phyloP scores from a whole-genome alignment of 2,888 invertebrate genomes.

The Cheilosia scutellata region DNA sequence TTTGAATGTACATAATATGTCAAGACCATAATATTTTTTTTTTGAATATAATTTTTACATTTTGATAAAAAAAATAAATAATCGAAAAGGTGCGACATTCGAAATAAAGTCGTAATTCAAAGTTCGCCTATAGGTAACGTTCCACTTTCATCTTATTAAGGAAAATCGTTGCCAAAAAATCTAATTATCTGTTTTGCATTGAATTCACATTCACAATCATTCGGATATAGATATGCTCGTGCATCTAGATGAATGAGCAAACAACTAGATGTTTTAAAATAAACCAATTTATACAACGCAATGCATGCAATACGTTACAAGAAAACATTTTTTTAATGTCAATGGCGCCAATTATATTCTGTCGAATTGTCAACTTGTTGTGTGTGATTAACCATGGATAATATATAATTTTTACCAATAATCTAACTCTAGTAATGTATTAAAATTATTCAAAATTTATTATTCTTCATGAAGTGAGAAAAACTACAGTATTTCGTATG shows the following conservation, averaged over 20 bases:
- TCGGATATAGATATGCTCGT: constrained; percentile 37
- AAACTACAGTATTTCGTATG: not conserved
- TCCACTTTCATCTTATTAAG: constrained; percentile 65
- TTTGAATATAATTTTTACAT: constrained; percentile 4
- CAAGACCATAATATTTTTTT: not conserved
- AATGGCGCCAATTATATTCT: constrained; percentile 71
- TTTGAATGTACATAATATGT: no score
- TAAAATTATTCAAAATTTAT: not conserved
- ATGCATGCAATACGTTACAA: constrained; percentile 24
- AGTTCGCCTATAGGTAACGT: constrained; percentile 50
- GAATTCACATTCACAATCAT: constrained; percentile 52
- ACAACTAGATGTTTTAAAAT: constrained; percentile 64
- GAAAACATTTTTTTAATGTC: constrained; percentile 57
- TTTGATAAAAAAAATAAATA: not conserved
- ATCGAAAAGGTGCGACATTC: not conserved
- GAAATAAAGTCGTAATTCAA: constrained; percentile 35
- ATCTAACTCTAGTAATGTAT: not conserved
- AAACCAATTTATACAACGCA: constrained; percentile 57
- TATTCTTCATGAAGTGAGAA: constrained; percentile 2
- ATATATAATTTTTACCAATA: constrained; percentile 1
- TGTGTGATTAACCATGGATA: constrained; percentile 16
- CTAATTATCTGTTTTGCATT: constrained; percentile 59
- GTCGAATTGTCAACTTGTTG: constrained; percentile 30
- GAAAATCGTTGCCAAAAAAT: constrained; percentile 66
- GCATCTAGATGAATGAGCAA: constrained; percentile 12